A percentile compares a stretch with the other conserved stretches of the same genome.
phyloP scores from a whole-genome alignment of 2,797 vertebrate genomes.

The Lateolabrax maculatus region DNA sequence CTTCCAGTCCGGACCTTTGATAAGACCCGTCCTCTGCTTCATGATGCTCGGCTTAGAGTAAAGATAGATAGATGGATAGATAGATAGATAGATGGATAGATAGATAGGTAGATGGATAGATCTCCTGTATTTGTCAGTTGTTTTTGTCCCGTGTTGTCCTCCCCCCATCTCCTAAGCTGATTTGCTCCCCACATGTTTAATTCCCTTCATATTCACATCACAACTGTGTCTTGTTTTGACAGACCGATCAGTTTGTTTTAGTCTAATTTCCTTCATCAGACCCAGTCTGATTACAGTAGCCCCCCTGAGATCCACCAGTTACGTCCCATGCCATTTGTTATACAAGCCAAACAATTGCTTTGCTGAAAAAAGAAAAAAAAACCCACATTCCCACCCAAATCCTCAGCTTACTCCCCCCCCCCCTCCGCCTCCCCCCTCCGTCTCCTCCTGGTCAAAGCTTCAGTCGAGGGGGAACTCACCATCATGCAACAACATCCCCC shows the following conservation, averaged over 20 bases:
- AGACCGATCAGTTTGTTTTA: slow-evolving; percentile 57
- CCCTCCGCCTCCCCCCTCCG: slow-evolving; percentile 35
- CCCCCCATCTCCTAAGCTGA: slow-evolving; percentile 65
- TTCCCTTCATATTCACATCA: slow-evolving; percentile 60
- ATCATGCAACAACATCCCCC: slow-evolving; percentile 60
- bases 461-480: slow-evolving; percentile 58
- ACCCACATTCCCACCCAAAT: slow-evolving; percentile 59
- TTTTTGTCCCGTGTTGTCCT: slow-evolving; percentile 24
- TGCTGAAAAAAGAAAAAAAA: slow-evolving; percentile 24
- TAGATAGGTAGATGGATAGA: background rate
- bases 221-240: slow-evolving; percentile 51
- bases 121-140: slow-evolving; percentile 33
- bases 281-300: slow-evolving; percentile 40
- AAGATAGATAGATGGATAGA: background rate
- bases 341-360: slow-evolving; percentile 65
- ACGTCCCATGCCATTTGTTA: slow-evolving; percentile 53
- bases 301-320: slow-evolving; percentile 46
- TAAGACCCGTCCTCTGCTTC: slow-evolving; percentile 7
- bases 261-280: slow-evolving; percentile 43
- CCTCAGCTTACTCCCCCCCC: slow-evolving; percentile 37
- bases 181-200: slow-evolving; percentile 65
- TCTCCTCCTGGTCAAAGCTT: slow-evolving; percentile 73
- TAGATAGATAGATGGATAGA: background rate
- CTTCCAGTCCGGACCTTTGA: background rate
- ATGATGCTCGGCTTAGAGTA: background rate